Percentiles rank a stretch among this genome's conserved stretches.
phyloP scores from a whole-genome alignment of 2,888 invertebrate genomes.

The Clostera curtula region DNA sequence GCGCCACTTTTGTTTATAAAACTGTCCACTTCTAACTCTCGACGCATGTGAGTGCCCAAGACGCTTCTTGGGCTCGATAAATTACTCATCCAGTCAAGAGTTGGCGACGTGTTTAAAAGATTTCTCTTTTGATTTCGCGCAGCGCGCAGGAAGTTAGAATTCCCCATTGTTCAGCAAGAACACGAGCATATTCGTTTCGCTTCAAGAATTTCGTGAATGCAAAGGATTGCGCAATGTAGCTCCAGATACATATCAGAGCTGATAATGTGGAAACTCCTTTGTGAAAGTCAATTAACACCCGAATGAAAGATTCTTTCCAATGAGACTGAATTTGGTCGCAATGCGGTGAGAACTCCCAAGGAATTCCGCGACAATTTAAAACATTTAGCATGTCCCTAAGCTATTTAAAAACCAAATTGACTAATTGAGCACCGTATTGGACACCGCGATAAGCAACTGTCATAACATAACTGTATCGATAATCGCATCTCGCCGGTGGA shows the following conservation, averaged over 20 bases:
- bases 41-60: slow-evolving; percentile 45
- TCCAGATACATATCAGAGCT: slow-evolving; percentile 31
- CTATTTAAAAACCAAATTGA: too few relatives aligned
- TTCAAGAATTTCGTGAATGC: slow-evolving; percentile 33
- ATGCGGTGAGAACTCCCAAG: slow-evolving; percentile 20
- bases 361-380: too few relatives aligned
- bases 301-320: slow-evolving; percentile 27
- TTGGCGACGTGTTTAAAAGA: slow-evolving; percentile 22
- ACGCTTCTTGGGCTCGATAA: slow-evolving; percentile 47
- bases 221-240: slow-evolving; percentile 38
- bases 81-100: slow-evolving; percentile 37
- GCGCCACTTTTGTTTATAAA: slow-evolving; percentile 65
- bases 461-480: slow-evolving; percentile 65
- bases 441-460: slow-evolving; percentile 53
- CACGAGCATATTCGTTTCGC: slow-evolving; percentile 36
- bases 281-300: slow-evolving; percentile 48
- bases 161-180: slow-evolving; percentile 43
- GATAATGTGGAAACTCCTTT: slow-evolving; percentile 33
- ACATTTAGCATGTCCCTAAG: too few relatives aligned
- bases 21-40: slow-evolving; percentile 64
- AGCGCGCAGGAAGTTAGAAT: slow-evolving; percentile 31
- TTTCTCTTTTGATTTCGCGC: slow-evolving; percentile 33
- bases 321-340: slow-evolving; percentile 35
- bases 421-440: slow-evolving; percentile 46
- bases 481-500: slow-evolving; percentile 59